These are phyloP conservation scores for Pangasius larnaudii DNA, from an alignment of 2,797 vertebrate genomes.

Conservation along the genomic window DNA sequence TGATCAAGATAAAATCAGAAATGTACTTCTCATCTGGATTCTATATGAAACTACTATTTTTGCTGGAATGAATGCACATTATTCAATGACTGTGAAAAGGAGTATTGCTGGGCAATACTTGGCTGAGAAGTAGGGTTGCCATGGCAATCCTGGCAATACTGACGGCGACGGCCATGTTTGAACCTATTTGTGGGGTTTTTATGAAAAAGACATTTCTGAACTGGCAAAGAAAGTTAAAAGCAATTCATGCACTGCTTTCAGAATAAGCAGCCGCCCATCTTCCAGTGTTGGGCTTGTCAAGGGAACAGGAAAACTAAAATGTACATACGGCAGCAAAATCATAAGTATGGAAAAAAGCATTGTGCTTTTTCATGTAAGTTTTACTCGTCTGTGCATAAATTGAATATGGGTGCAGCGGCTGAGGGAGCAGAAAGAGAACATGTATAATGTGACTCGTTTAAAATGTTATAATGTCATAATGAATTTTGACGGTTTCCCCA, in stretches of 20 bases:
- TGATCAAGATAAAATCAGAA: not conserved
- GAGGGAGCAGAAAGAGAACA: slow-evolving; percentile 23
- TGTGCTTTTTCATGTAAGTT: not conserved
- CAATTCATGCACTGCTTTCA: slow-evolving; percentile 35
- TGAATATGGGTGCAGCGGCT: not conserved
- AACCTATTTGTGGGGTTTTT: slow-evolving; percentile 33
- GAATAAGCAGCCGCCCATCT: slow-evolving; percentile 39
- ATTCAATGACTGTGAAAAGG: not conserved
- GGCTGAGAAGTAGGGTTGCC: not conserved
- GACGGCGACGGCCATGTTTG: not conserved
- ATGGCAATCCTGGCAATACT: slow-evolving; percentile 1
- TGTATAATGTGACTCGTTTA: slow-evolving; percentile 37
- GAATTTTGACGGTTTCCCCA: slow-evolving; percentile 40
- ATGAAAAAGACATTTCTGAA: slow-evolving; percentile 34
- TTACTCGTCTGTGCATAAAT: not conserved
- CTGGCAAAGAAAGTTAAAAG: slow-evolving; percentile 41
- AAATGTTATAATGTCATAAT: slow-evolving; percentile 36
- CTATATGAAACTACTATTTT: not conserved
- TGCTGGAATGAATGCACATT: not conserved
- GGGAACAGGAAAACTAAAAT: slow-evolving; percentile 24
- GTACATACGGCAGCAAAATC: slow-evolving; percentile 16
- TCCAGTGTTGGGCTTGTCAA: slow-evolving; percentile 11
- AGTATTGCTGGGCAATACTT: not conserved
- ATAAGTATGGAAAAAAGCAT: not conserved
- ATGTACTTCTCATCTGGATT: not conserved